Evolutionary conservation across 53 echinoderm and acorn worm genomes (phyloP), one percentile per base, ranked within the genome.

Genomic region (Actinopyga echinites): DNA sequence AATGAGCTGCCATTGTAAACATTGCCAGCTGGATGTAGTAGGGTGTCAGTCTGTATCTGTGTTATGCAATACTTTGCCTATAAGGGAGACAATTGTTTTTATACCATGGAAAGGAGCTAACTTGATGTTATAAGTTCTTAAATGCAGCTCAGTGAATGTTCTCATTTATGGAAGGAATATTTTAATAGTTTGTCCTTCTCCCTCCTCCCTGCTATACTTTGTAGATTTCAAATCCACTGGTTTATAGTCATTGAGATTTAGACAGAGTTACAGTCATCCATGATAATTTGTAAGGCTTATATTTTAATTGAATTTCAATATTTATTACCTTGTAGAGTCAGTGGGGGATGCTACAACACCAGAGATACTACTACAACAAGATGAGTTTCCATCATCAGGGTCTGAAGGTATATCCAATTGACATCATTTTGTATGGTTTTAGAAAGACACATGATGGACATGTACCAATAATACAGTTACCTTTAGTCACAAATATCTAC

Each of bases 101-200:
- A 60, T 20, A 60, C 21, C 21, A 60, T 60, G 61, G 26, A 3
- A 64, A 64, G 64, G 64, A 64, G 64, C 64, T 64, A 64, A 64
- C 29, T 17, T 64, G 64, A 64, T 64, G 64, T 64, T 26, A 64
- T 24, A 64, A 64, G 2, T 64, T 64, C 64, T 64, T 64, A 64
- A 64, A 64, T 64, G 64, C 64, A 64, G 64, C 64, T 64, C 24
- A 64, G 64, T 64, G 64, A 64, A 64, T 64, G 64, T 64, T 64
- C 3, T 64, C 29, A 64, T 64, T 64, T 64, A 64, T 24, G 64
- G 28, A 64, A 64, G 24, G 64, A 64, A 64, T 64, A 64, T 4
- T 64, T 64, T 64, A 26, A 64, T 64, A 64, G 28, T 64, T 64
- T 64, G 64, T 64, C 64, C 64, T 64, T 64, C 64, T 64, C 64